Base-by-base conservation (phyloP, 2,888 invertebrate species). In the Drosophila atripex region DNA sequence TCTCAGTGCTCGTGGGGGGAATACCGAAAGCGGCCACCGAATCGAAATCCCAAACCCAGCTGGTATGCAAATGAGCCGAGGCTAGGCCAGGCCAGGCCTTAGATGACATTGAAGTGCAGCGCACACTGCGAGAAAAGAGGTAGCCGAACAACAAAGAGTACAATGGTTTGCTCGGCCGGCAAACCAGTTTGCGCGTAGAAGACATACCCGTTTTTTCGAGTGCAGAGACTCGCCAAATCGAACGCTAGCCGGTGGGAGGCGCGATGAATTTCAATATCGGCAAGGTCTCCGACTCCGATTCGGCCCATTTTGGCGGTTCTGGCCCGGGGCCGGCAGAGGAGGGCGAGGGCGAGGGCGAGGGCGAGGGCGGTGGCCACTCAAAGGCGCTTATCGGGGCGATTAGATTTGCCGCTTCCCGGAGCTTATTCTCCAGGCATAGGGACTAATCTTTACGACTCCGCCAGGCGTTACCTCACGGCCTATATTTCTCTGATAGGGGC, bases 51-150 rank as follows among this genome's bases (percentile, higher is more conserved):
- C 25, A 30, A 6, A 30, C 4, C 30, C 28, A 12, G 14, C 21
- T 21, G 30, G 28, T 58, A 68, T 70, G 71, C 58, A 68, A 68
- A 68, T 70, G 52, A 46, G 14, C 39, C 39, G 39, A 41, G 39
- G 39, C 14, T 8, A 18, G 39, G 39, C 39, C 16, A 25, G 23
- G 28, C 28, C 28, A 16, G 39, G 39, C 39, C 16, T 39, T 8
- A n/a, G 8, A 1, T 39, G 18, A 11, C 45, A 35, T 55, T 39
- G 16, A 39, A 53, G 28, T 53, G 18, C 12, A 5, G 21, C 16
- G 16, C 25, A 46, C 35, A 35, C 39, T 3, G 39, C 8, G 16
- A 9, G 16, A 41, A 55, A 55, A 9, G 18, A 18, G 18, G 1
- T 18, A 1, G 18, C 18, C 18, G 18, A 18, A 18, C 18, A 18